Conservation (phyloP, 2,113 vertebrate genomes). For the Oreochromis tanganicae region DNA sequence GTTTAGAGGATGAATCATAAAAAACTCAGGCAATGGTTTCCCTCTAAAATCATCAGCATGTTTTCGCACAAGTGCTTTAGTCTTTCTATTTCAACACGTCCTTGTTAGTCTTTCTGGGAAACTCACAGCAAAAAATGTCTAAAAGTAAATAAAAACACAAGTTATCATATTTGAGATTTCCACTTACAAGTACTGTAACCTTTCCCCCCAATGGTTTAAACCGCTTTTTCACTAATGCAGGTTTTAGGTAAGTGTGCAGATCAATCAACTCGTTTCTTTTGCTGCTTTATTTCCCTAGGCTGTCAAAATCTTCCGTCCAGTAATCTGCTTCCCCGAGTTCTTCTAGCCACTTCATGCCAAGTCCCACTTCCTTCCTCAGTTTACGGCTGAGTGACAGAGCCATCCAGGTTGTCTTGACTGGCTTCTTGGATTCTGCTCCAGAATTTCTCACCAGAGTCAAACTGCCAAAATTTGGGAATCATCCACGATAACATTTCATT, state of each 20-base stretch:
- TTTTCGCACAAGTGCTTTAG: not conserved
- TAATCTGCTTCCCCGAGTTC: no score
- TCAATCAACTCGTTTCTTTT: no score
- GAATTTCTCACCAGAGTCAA: not conserved
- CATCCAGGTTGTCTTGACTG: not conserved
- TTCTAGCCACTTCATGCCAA: no score
- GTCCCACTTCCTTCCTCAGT: not conserved
- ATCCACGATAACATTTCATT: not conserved
- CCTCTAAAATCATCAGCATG: not conserved
- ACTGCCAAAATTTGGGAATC: not conserved
- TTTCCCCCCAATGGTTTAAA: no score
- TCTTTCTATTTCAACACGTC: not conserved
- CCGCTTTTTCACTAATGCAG: no score
- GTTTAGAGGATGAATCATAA: not conserved
- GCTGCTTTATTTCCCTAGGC: no score
- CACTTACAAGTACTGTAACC: not conserved
- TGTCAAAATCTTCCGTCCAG: no score
- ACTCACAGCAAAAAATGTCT: not conserved
- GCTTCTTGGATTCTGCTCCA: not conserved
- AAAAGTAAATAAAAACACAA: not conserved
- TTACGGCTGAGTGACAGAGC: not conserved
- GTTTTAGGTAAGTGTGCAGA: no score
- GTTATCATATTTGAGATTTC: not conserved
- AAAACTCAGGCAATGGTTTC: not conserved
- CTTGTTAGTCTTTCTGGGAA: no score